Base-by-base conservation (phyloP, 2,888 invertebrate species). In the Drosophila paranaensis region DNA sequence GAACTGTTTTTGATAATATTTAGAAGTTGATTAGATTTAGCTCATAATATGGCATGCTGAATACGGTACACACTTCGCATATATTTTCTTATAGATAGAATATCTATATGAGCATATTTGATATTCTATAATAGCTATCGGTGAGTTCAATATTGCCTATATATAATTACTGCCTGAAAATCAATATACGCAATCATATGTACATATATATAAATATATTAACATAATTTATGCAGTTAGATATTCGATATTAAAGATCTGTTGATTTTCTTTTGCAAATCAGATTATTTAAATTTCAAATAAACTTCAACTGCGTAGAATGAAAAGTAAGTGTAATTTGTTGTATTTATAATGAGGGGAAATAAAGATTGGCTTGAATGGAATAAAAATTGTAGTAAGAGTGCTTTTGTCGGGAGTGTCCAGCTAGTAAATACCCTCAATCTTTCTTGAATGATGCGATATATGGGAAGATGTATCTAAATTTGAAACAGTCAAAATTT, bases 11-110 rank as follows among this genome's bases (percentile, higher is more conserved):
- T 48, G 46, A 48, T 48, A 48, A 48, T 48, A 48, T 10, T 10
- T 10, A n/a, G 13, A 48, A 30, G 27, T 48, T 48, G 46, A 48
- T 48, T 30, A 48, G 46, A 48, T 48, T 48, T 30, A 2, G 14
- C n/a, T 27, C 27, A 2, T 46, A n/a, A 45, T 25, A 33, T 33
- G 8, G 30, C 13, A 13, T 20, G 42, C 16, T 4, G 16, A 42
- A 42, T 42, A 42, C 10, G 16, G 10, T 4, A 25, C n/a, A 40
- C 20, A 6, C 6, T 43, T 42, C 10, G 20, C 10, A 42, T 16
- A 13, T 5, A 16, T 20, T 45, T 25, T 45, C 6, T 25, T 45
- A 25, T 45, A 13, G 13, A 13, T n/a, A 40, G 40, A 25, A 25
- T 25, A 1, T 13, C n/a, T 9, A 16, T 42, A 16, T 42, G 0